Base-by-base conservation (phyloP, 1,140 invertebrate species). In the Vanessa tameamea region DNA sequence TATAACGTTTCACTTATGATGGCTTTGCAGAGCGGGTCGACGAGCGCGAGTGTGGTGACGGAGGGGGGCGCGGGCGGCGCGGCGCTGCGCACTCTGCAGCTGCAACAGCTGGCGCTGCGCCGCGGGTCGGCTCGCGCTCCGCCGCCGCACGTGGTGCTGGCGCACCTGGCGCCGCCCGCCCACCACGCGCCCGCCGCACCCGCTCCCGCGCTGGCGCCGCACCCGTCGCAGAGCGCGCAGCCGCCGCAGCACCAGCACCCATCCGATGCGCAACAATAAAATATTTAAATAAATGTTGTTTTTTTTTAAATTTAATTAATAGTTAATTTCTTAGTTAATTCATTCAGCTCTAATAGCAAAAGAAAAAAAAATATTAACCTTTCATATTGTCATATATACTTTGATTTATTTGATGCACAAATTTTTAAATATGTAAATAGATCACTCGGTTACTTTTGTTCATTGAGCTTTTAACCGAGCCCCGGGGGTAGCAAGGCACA, bases 81-180 rank as follows among this genome's bases (percentile, higher is more conserved):
- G 20, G 79, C 83, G 66, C 79, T 85, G 79, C 85, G 86, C 76
- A 82, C 83, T 73, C 78, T 89, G 77, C 85, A 87, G 82, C 77
- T 89, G 76, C 87, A 89, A 74, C 85, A 87, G 74, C 75, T 86
- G 64, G 81, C 82, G 67, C 77, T 87, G 78, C 82, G 86, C n/a
- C 84, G 82, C 72, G 78, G 71, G 68, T 61, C 73, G 51, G 64
- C 57, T 23, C 72, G 63, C 61, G 70, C 70, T 20, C 69, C 75
- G 66, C 70, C 75, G 47, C 78, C 57, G 69, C 74, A 77, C 75
- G 69, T 78, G 64, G 77, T 77, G 75, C 68, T 74, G 59, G 75
- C 78, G 63, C 83, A 78, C 65, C 78, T 80, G 16, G 76, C 78
- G 76, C 74, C 82, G 26, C 74, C 68, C 72, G 50, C 74, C 50